A percentile compares a stretch with the other conserved stretches of the same genome.
phyloP scores from a whole-genome alignment of 1,140 invertebrate genomes.

The Drosophila rhopaloa region DNA sequence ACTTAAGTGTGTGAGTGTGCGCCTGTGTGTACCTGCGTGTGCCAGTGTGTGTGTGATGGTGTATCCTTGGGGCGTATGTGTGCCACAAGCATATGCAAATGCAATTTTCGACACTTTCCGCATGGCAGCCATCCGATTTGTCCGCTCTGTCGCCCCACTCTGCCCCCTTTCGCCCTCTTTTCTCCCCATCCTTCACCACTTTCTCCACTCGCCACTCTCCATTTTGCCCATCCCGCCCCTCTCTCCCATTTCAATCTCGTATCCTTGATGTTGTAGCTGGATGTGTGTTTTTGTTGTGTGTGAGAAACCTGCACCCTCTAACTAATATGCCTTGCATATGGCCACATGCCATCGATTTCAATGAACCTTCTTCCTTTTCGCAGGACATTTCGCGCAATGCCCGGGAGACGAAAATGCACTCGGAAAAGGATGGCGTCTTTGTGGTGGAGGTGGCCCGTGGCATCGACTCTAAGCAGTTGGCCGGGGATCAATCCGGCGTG shows the following conservation, averaged over 20 bases:
- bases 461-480: slow-evolving; percentile 66
- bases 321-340: neutral
- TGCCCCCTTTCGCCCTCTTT: neutral
- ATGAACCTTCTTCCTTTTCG: slow-evolving; percentile 5
- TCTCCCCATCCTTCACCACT: neutral
- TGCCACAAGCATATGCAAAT: slow-evolving; percentile 69
- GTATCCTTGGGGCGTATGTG: slow-evolving; percentile 40
- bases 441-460: slow-evolving; percentile 88
- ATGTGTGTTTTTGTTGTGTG: slow-evolving; percentile 18
- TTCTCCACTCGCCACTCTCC: neutral
- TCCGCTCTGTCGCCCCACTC: slow-evolving; percentile 35
- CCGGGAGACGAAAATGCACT: slow-evolving; percentile 89
- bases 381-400: slow-evolving; percentile 89
- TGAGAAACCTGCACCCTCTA: slow-evolving; percentile 8
- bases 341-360: slow-evolving; percentile 8
- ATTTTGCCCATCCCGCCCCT: neutral
- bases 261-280: slow-evolving; percentile 40
- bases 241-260: neutral
- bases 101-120: slow-evolving; percentile 76
- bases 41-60: slow-evolving; percentile 3
- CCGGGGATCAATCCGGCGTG: slow-evolving; percentile 68
- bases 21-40: neutral
- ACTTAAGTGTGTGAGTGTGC: neutral
- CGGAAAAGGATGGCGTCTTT: slow-evolving; percentile 90
- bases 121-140: slow-evolving; percentile 67